Percentiles rank a stretch among this genome's conserved stretches.
Evolutionary conservation across 1,140 invertebrate species (phyloP).

Genomic region (Mactra quadrangularis): DNA sequence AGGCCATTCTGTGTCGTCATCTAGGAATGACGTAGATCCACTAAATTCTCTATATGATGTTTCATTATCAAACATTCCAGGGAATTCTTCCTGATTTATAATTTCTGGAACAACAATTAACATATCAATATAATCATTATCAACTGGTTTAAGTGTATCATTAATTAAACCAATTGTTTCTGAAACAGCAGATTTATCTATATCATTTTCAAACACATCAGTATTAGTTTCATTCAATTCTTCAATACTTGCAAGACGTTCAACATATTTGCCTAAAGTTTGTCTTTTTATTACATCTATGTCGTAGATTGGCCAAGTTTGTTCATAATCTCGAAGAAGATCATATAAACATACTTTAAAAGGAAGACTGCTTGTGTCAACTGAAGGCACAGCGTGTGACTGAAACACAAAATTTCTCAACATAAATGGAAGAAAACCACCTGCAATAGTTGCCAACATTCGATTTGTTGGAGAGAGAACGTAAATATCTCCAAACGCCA

Average conservation of each 20-base stretch:
- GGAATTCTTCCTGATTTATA: constrained; percentile 35
- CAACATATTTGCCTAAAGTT: neutral
- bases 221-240: neutral
- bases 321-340: constrained; percentile 12
- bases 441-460: constrained; percentile 58
- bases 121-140: constrained; percentile 1
- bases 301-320: constrained; percentile 50
- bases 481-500: constrained; percentile 60
- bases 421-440: constrained; percentile 63
- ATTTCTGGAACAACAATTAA: neutral
- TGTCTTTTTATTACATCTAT: constrained; percentile 31
- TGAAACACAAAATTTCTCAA: constrained; percentile 47
- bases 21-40: constrained; percentile 27
- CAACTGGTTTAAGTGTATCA: neutral
- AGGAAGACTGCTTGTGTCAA: constrained; percentile 15
- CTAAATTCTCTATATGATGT: neutral
- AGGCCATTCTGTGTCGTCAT: neutral
- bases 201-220: neutral
- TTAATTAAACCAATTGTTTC: neutral
- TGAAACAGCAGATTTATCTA: neutral
- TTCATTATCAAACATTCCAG: constrained; percentile 3
- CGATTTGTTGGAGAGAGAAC: constrained; percentile 57
- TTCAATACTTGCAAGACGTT: neutral
- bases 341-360: constrained; percentile 45
- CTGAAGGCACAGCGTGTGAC: neutral